Percentiles rank a stretch among this genome's conserved stretches.
These are phyloP conservation scores for Hipposideros larvatus DNA, from an alignment of 2,797 vertebrate genomes.

Conservation along the genomic window DNA sequence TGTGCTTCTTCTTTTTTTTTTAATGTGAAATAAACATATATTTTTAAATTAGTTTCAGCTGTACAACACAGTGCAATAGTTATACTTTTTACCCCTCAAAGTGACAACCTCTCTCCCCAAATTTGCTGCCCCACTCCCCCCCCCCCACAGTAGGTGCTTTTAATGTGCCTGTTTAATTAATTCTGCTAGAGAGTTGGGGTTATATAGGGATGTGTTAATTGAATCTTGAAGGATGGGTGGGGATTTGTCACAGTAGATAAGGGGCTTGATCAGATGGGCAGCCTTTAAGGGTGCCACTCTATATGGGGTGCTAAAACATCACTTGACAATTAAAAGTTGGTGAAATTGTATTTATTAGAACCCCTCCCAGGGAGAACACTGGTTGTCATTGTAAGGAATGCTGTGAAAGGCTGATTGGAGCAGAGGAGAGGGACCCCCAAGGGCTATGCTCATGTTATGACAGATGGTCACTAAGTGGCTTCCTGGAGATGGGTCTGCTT, in stretches of 20 bases:
- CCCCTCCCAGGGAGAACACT: constrained; percentile 38
- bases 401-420: neutral
- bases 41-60: no score
- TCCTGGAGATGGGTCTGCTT: constrained; percentile 60
- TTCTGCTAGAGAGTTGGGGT: neutral
- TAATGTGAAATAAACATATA: no score
- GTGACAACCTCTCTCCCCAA: no score
- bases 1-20: neutral
- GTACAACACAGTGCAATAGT: no score
- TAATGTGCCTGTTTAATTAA: constrained; percentile 6
- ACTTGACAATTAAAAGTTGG: constrained; percentile 67
- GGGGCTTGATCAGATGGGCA: constrained; percentile 69
- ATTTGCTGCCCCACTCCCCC: no score
- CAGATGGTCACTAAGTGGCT: constrained; percentile 79
- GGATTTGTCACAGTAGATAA: constrained; percentile 63
- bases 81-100: no score
- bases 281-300: constrained; percentile 66
- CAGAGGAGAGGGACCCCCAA: constrained; percentile 13
- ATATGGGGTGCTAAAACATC: constrained; percentile 52
- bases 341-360: constrained; percentile 54
- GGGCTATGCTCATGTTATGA: neutral
- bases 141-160: neutral
- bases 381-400: constrained; percentile 27
- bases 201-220: constrained; percentile 27
- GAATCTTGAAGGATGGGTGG: constrained; percentile 59